phyloP scores from a whole-genome alignment of 2,113 vertebrate species.

The Gallinago undulata region DNA sequence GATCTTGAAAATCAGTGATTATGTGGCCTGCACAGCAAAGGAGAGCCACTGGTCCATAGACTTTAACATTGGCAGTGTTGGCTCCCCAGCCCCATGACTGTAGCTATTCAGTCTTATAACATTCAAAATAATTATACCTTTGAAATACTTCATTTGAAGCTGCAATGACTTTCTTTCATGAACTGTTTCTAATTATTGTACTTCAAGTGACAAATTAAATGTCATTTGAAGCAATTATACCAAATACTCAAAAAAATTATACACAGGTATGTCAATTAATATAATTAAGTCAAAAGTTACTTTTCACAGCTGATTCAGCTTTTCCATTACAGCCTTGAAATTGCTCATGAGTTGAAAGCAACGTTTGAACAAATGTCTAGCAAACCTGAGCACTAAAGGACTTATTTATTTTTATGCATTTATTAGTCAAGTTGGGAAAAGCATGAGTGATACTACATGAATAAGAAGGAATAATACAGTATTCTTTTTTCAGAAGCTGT shows the following conservation, averaged over 20 bases:
- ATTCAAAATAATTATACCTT: conserved; percentile 74
- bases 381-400: not conserved
- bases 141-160: conserved; percentile 72
- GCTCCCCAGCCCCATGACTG: not conserved
- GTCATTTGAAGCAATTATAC: conserved; percentile 76
- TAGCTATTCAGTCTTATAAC: conserved; percentile 42
- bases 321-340: conserved; percentile 46
- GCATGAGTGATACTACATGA: not conserved
- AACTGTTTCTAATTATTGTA: conserved; percentile 77
- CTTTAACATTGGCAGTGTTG: not conserved
- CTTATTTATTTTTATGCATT: conserved; percentile 4
- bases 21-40: not conserved
- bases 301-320: conserved; percentile 63
- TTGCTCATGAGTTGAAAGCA: conserved; percentile 15
- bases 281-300: conserved; percentile 72
- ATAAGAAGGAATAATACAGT: not conserved
- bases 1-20: not conserved
- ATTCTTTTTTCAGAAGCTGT: not conserved
- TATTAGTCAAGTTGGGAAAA: not conserved
- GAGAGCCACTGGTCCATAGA: not conserved
- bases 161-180: conserved; percentile 74
- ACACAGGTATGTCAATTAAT: conserved; percentile 74
- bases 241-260: conserved; percentile 74
- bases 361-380: conserved; percentile 19
- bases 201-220: conserved; percentile 79